phyloP scores from a whole-genome alignment of 2,113 vertebrate species.

The Solenodon paradoxus region DNA sequence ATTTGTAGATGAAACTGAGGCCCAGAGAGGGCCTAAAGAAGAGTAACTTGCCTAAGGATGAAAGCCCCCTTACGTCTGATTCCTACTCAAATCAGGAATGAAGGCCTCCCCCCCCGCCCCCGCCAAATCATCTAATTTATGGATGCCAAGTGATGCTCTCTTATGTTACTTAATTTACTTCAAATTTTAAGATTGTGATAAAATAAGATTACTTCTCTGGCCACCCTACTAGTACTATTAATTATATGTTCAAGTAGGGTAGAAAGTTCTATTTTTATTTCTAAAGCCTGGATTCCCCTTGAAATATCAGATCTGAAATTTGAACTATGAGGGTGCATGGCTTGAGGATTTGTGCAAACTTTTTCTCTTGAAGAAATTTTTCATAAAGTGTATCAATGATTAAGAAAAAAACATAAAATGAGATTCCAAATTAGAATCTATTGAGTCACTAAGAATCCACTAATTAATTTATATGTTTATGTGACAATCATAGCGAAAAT shows the following conservation, averaged over 20 bases:
- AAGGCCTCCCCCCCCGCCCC: not conserved
- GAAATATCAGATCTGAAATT: conserved; percentile 37
- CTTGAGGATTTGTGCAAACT: not conserved
- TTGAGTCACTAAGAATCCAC: not conserved
- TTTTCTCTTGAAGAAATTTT: conserved; percentile 29
- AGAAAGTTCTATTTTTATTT: conserved; percentile 8
- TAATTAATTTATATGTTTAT: conserved; percentile 3
- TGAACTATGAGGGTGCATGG: not conserved
- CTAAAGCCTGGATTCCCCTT: not conserved
- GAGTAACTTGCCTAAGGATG: conserved; percentile 8
- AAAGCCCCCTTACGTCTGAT: conserved; percentile 7
- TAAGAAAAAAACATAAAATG: conserved; percentile 43
- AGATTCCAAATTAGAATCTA: conserved; percentile 28
- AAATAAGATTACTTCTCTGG: not conserved
- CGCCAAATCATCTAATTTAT: not conserved
- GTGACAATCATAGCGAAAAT: conserved; percentile 20
- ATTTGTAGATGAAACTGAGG: not conserved
- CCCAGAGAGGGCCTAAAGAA: not conserved
- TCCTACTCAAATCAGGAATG: not conserved
- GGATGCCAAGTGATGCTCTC: not conserved
- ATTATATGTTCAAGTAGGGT: not conserved
- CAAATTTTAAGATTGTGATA: conserved; percentile 32
- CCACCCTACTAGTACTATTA: not conserved
- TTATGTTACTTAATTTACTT: conserved; percentile 36
- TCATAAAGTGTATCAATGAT: not conserved